These are phyloP conservation scores for Crossoptilon crossoptilon DNA, from an alignment of 2,797 vertebrate species.

Conservation along the genomic window DNA sequence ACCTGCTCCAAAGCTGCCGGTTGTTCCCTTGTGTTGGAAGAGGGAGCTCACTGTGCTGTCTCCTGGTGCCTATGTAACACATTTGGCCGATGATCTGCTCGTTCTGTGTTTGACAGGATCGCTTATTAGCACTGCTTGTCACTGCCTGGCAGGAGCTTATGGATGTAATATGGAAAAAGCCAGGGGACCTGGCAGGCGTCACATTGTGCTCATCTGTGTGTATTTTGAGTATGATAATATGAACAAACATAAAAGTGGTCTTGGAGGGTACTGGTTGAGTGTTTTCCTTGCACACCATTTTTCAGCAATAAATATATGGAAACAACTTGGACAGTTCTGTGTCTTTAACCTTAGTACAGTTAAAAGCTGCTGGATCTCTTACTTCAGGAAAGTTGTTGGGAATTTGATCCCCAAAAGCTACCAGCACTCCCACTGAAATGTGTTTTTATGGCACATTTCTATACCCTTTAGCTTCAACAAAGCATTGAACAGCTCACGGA, in stretches of 20 bases:
- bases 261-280: neutral
- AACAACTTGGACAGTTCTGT: neutral
- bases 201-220: neutral
- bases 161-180: neutral
- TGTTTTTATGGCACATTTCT: neutral
- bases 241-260: neutral
- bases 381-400: neutral
- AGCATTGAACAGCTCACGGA: neutral
- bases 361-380: neutral
- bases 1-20: neutral
- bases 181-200: neutral
- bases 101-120: neutral
- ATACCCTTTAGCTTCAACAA: neutral
- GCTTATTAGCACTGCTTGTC: neutral
- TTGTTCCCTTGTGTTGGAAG: neutral
- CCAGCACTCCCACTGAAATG: fast-evolving
- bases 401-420: neutral
- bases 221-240: neutral
- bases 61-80: neutral
- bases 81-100: neutral
- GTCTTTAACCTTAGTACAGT: neutral
- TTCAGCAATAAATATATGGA: neutral
- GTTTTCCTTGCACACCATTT: neutral
- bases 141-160: neutral
- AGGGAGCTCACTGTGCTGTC: neutral